phyloP scores from a whole-genome alignment of 2,797 vertebrate species.

The Karalla daura region DNA sequence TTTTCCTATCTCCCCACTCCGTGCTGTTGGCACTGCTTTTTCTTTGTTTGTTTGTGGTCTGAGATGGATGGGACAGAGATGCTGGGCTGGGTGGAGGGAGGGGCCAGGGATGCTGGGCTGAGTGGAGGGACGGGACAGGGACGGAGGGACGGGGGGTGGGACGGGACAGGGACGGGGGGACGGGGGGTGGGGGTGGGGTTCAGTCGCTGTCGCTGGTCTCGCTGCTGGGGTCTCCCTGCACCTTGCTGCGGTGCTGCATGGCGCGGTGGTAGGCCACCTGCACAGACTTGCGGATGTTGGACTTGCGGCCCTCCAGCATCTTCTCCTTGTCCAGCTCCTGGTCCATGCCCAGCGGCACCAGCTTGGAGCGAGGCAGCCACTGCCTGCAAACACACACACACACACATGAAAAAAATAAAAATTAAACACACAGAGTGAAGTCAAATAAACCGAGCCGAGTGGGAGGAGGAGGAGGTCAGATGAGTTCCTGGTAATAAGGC shows the following conservation, averaged over 20 bases:
- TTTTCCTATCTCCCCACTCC: no score
- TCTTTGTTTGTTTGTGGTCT: no score
- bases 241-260: conserved; percentile 99
- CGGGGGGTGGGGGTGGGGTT: no score
- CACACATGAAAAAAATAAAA: background rate
- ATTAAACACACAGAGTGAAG: no score
- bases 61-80: conserved; percentile 35
- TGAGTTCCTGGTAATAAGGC: no score
- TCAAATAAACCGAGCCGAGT: no score
- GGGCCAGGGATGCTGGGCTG: no score
- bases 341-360: conserved; percentile 98
- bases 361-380: conserved; percentile 97
- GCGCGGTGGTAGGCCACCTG: conserved; percentile 98
- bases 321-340: conserved; percentile 99
- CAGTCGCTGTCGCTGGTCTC: conserved; percentile 97
- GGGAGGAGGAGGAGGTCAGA: no score
- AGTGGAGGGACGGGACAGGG: no score
- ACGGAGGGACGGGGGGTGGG: background rate
- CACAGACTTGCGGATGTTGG: conserved; percentile 98
- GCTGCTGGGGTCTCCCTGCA: conserved; percentile 98
- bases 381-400: conserved; percentile 85
- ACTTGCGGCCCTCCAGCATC: conserved; percentile 98
- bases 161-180: no score
- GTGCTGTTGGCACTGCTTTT: conserved; percentile 53
- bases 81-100: no score